Base-by-base conservation (phyloP, 2,888 invertebrate genomes). In the Latheticus oryzae region DNA sequence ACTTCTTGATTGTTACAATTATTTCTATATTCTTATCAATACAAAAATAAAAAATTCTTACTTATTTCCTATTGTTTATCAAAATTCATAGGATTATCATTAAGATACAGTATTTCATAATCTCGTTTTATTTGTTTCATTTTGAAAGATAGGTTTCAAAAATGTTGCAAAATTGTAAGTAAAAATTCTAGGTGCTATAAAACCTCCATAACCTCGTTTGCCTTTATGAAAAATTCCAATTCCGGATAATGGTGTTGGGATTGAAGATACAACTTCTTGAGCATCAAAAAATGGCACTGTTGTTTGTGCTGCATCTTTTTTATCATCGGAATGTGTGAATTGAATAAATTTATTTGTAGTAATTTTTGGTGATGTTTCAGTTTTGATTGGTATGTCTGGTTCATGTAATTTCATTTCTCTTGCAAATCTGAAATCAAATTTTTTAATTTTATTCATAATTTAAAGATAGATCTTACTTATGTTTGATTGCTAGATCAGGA, bases 211-310 rank as follows among this genome's bases (percentile, higher is more conserved):
- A 48, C 85, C 84, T 1, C 74, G 72, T 19, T 81, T 79, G 1
- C 90, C 90, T 72, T 92, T 91, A 78, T 91, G 90, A 70, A 87
- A 87, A 37, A 93, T 78, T 0, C 93, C 93, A 1, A 90, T 86
- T 0, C 93, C 93, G 30, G 87, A 82, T 0, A 90, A 75, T 11
- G 91, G 85, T 2, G 87, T 83, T 0, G 88, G 83, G 0, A 90
- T 87, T 59, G 78, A 76, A 0, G 90, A 86, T 55, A 83, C 79
- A 0, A 92, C 85, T 5, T 87, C 84, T 73, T 93, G 93, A 62
- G 86, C 83, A 73, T 93, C 93, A 9, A 93, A 75, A 75, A 89
- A 93, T 0, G 93, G 93, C 53, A 93, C 87, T 0, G 92, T 91
- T 62, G 86, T 88, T 79, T 93, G 93, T 0, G 88, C 90, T 0